Evolutionary conservation across 2,797 vertebrate genomes (phyloP).

Genomic region (Astyanax mexicanus): DNA sequence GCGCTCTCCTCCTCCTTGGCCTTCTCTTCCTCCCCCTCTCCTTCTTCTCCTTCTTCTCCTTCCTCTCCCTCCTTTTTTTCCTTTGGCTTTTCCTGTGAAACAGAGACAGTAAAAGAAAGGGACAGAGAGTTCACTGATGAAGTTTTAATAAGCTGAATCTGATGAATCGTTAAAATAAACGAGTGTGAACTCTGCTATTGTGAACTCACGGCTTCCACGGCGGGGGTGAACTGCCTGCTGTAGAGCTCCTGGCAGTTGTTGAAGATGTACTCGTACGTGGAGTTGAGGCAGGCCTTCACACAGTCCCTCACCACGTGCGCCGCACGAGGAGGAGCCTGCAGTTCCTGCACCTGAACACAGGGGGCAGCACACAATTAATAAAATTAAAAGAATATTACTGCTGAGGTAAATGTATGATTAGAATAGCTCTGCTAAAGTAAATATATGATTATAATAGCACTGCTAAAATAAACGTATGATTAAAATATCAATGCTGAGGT

Average conservation of each 20-base stretch:
- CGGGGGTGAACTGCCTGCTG: constrained; percentile 89
- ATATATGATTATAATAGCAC: too few species aligned
- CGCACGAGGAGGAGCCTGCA: constrained; percentile 94
- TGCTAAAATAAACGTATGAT: too few species aligned
- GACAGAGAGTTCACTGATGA: too few species aligned
- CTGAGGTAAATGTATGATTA: too few species aligned
- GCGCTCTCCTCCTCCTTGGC: constrained; percentile 60
- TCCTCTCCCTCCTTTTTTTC: constrained; percentile 56
- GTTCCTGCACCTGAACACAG: constrained; percentile 88
- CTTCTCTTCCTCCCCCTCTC: constrained; percentile 57
- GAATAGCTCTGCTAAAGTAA: too few species aligned
- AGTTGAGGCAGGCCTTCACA: constrained; percentile 96
- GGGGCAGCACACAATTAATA: background rate
- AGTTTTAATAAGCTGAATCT: too few species aligned
- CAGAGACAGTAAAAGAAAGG: too few species aligned
- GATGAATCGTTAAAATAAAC: too few species aligned
- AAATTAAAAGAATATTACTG: too few species aligned
- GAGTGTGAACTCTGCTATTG: too few species aligned
- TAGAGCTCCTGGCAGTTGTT: constrained; percentile 95
- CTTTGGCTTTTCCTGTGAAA: background rate
- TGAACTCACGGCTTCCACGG: constrained; percentile 77
- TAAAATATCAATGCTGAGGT: too few species aligned
- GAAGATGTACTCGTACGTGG: constrained; percentile 97
- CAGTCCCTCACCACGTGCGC: constrained; percentile 95
- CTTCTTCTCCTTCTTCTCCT: constrained; percentile 60